Base-by-base conservation (phyloP, 92 coral and sea anemone species). In the Phenganax stokvisi region DNA sequence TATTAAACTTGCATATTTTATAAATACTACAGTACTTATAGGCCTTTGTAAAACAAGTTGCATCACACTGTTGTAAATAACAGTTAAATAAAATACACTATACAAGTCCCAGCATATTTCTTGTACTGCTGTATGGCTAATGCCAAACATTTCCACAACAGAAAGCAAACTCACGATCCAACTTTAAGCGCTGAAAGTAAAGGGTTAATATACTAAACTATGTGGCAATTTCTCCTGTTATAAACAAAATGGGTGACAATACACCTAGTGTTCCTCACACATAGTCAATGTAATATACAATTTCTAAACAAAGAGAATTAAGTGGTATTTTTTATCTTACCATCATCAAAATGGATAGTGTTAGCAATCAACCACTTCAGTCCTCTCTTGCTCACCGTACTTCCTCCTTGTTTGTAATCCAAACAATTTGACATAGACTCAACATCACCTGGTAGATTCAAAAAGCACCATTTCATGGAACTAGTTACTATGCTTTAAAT, bases 361-460 rank as follows among this genome's bases (percentile, higher is more conserved):
- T 90, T 90, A 37, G 87, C 78, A 11, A 96, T 84, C 25, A 92
- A 89, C 99, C 99, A 96, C 83, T 96, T 96, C 80, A 96, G 87
- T 29, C 99, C 97, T 87, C 97, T 80, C 71, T 89, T 92, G 27
- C 97, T 96, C 65, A 91, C 89, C 0, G 97, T 87, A 12, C 90
- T 90, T 12, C 96, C 99, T 27, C 99, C 65, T 85, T 96, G 99
- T 72, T 96, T 96, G 76, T 84, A 87, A 85, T 92, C 97, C 64
- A 96, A 85, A 69, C 89, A 96, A 85, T 96, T 96, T 73, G 92
- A 72, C 66, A 96, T 82, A 13, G 99, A 92, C 53, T 90, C 86
- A 72, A 92, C 91, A 59, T 85, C 84, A 81, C 91, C 99, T 96
- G 76, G 66, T 82, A 72, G 20, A 5, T 47, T 13, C 16, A 53